Evolutionary conservation across 2,113 vertebrate genomes (phyloP).

Genomic region (Psilopsiagon aymara): DNA sequence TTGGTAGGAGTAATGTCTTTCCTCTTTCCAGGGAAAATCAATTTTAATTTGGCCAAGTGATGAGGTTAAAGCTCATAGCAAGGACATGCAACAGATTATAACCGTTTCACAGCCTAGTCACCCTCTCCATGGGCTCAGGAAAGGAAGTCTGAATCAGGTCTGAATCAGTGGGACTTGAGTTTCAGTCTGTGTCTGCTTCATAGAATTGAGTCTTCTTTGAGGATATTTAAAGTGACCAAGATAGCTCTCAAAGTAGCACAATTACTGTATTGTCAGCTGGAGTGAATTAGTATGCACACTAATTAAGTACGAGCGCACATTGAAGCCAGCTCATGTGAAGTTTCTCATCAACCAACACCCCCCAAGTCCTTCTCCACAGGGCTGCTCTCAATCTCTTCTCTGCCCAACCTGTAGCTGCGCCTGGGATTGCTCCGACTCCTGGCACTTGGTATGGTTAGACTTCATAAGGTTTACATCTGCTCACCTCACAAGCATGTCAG

Average conservation of each 20-base stretch:
- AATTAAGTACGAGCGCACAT: no score
- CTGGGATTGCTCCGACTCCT: no score
- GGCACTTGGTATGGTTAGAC: no score
- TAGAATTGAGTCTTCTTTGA: background rate
- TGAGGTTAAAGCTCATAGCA: background rate
- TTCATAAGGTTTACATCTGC: no score
- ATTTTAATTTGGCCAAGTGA: background rate
- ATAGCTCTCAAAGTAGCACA: background rate
- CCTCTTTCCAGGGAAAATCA: background rate
- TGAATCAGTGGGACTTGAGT: background rate
- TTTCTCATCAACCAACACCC: no score
- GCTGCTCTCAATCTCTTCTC: no score
- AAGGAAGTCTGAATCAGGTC: background rate
- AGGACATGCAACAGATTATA: background rate
- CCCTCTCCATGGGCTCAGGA: background rate
- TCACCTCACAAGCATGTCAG: no score
- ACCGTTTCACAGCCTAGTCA: background rate
- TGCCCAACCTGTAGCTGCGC: no score
- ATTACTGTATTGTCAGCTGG: rapidly evolving
- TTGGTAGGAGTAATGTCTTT: background rate
- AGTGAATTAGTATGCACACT: background rate
- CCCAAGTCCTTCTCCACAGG: no score
- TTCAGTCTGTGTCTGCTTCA: background rate
- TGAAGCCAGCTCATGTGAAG: no score
- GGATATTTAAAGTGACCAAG: background rate